Conservation (phyloP, 2,888 invertebrate genomes). For the Emesis russula region DNA sequence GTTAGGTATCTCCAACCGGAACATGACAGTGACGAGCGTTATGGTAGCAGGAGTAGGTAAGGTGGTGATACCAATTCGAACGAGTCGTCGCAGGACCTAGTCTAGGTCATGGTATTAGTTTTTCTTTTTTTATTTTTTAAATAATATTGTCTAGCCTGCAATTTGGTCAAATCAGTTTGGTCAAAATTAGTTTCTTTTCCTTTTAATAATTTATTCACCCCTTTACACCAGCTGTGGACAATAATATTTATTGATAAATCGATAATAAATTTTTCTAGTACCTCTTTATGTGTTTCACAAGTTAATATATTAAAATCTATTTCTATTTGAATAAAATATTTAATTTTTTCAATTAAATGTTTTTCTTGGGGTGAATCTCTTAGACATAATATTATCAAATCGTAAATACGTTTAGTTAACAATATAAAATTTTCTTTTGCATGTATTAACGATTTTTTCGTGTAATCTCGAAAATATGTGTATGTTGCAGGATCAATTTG, state of each 20-base stretch:
- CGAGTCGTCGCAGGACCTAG: too few relatives aligned
- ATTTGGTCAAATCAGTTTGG: neutral
- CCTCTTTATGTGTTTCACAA: neutral
- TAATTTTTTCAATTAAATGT: neutral
- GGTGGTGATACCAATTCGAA: too few relatives aligned
- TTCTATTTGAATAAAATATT: neutral
- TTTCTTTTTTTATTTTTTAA: too few relatives aligned
- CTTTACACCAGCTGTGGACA: neutral
- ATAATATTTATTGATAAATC: neutral
- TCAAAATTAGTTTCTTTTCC: neutral
- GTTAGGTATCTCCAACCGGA: too few relatives aligned
- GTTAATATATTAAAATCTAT: neutral
- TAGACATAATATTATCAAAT: neutral
- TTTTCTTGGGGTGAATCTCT: neutral
- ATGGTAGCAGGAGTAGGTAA: too few relatives aligned
- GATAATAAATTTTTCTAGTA: neutral
- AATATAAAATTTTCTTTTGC: neutral
- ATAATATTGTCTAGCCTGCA: too few relatives aligned
- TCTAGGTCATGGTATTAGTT: too few relatives aligned
- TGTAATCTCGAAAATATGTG: neutral
- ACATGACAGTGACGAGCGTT: too few relatives aligned
- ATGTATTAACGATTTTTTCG: neutral
- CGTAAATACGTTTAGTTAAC: neutral
- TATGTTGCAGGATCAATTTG: neutral
- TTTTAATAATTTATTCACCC: neutral